A percentile compares a stretch with the other conserved stretches of the same genome.
phyloP scores from a whole-genome alignment of 2,113 vertebrate genomes.

The Brachirus orientalis region DNA sequence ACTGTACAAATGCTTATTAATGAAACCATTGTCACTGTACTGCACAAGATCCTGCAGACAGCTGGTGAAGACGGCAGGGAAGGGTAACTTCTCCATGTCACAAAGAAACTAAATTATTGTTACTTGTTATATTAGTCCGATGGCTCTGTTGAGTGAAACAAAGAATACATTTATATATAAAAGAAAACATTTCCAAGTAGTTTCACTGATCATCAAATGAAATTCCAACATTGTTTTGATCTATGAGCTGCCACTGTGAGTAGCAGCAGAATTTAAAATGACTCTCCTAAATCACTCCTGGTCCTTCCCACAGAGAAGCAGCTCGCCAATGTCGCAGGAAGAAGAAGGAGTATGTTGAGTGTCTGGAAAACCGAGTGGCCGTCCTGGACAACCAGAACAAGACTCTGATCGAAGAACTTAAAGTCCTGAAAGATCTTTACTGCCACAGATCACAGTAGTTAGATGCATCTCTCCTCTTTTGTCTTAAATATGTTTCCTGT shows the following conservation, averaged over 20 bases:
- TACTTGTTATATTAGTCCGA: too few species aligned
- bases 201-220: too few species aligned
- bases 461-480: constrained; percentile 49
- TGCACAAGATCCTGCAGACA: not conserved
- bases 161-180: too few species aligned
- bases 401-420: constrained; percentile 98
- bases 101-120: too few species aligned
- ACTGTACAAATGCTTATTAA: not conserved
- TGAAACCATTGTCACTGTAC: not conserved
- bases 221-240: too few species aligned
- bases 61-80: too few species aligned
- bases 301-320: constrained; percentile 87
- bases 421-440: constrained; percentile 99
- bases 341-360: constrained; percentile 99
- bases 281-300: not conserved
- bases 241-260: too few species aligned
- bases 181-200: not conserved
- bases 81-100: too few species aligned
- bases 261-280: too few species aligned
- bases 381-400: constrained; percentile 99
- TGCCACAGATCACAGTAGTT: constrained; percentile 98
- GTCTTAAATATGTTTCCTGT: constrained; percentile 56
- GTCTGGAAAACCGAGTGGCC: constrained; percentile 97
- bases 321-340: constrained; percentile 97
- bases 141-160: not conserved